Percentiles rank a stretch among this genome's conserved stretches.
Conservation (phyloP, 2,797 vertebrate species). For the Phrynocephalus vlangalii region DNA sequence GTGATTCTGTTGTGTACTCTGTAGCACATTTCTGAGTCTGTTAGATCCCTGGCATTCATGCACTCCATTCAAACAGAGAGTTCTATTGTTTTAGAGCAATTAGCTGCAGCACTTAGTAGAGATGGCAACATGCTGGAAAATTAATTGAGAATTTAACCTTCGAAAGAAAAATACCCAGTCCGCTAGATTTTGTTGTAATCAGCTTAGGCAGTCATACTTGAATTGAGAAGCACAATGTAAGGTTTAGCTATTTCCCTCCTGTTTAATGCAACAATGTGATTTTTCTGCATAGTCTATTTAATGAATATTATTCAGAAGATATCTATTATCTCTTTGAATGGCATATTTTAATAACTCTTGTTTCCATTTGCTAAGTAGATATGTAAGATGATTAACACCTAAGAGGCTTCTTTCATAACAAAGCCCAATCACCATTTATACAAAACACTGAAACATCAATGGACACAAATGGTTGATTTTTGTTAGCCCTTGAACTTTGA, state of each 20-base stretch:
- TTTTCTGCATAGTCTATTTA: constrained; percentile 66
- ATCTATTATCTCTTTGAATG: constrained; percentile 70
- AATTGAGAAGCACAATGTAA: constrained; percentile 70
- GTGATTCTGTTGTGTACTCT: constrained; percentile 48
- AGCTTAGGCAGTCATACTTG: constrained; percentile 65
- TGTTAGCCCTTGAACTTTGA: neutral
- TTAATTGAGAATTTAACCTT: constrained; percentile 86
- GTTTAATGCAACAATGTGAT: constrained; percentile 58
- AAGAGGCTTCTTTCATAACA: constrained; percentile 65
- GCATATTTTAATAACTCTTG: constrained; percentile 67
- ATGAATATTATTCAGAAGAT: constrained; percentile 65
- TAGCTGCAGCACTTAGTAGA: constrained; percentile 69
- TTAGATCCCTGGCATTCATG: constrained; percentile 56
- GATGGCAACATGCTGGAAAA: constrained; percentile 73
- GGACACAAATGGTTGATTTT: neutral
- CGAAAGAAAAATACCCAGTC: constrained; percentile 74
- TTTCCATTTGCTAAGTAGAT: constrained; percentile 73
- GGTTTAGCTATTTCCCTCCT: constrained; percentile 66
- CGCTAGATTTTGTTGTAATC: constrained; percentile 67
- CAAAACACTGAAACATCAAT: constrained; percentile 68
- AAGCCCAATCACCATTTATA: constrained; percentile 67
- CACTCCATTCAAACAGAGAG: constrained; percentile 58
- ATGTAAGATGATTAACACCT: constrained; percentile 72
- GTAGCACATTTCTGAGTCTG: constrained; percentile 30
- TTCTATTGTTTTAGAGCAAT: constrained; percentile 75